Conservation (phyloP, 92 coral and sea anemone genomes). For the Diadumene lineata region DNA sequence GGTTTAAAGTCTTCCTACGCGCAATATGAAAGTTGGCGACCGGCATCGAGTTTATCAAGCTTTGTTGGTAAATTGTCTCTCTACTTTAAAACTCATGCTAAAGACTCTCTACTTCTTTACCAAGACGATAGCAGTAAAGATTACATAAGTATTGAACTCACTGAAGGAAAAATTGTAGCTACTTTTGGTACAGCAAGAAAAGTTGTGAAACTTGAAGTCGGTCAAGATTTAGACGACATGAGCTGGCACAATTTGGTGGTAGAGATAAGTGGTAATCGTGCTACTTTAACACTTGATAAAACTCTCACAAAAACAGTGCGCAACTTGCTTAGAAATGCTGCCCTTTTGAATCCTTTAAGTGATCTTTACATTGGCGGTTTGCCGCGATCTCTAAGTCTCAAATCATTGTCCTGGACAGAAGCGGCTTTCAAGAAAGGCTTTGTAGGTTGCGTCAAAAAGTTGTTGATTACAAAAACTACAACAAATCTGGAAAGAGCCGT, state of each 20-base stretch:
- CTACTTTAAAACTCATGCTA: conserved; percentile 49
- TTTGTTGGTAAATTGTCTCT: conserved; percentile 38
- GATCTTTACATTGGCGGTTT: conserved; percentile 32
- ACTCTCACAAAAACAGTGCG: conserved; percentile 10
- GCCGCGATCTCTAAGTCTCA: conserved; percentile 18
- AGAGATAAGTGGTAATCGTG: neutral
- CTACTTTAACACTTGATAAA: conserved; percentile 23
- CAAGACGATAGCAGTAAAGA: conserved; percentile 32
- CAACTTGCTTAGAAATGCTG: conserved; percentile 5
- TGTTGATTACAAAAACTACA: conserved; percentile 19
- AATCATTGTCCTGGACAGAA: conserved; percentile 27
- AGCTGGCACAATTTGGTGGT: conserved; percentile 31
- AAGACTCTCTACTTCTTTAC: conserved; percentile 52
- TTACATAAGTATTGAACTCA: conserved; percentile 19
- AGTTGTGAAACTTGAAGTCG: conserved; percentile 7
- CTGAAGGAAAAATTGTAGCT: conserved; percentile 11
- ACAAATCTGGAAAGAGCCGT: neutral
- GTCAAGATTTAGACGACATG: conserved; percentile 33
- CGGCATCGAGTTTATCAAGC: conserved; percentile 19
- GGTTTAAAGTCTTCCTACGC: conserved; percentile 43
- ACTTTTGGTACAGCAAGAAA: conserved; percentile 8
- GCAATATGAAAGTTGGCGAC: conserved; percentile 51
- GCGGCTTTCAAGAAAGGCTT: conserved; percentile 45
- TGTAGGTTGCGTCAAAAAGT: conserved; percentile 45
- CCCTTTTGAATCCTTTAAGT: conserved; percentile 9